A percentile compares a stretch with the other conserved stretches of the same genome.
These are phyloP conservation scores for Apaloderma vittatum DNA, from an alignment of 2,113 vertebrate species.

Conservation along the genomic window DNA sequence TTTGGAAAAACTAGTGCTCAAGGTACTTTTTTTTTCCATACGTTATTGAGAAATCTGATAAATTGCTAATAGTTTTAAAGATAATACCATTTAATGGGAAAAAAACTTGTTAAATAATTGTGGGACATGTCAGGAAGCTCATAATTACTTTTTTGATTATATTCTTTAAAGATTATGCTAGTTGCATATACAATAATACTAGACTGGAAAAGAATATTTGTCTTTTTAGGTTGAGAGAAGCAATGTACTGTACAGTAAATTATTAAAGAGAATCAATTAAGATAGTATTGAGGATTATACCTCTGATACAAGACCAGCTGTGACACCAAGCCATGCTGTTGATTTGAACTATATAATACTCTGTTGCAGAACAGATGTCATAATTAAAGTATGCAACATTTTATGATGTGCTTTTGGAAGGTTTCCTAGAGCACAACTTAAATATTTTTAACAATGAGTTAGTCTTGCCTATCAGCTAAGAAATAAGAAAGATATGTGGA, in stretches of 20 bases:
- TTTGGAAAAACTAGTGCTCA: background rate
- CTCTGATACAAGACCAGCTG: background rate
- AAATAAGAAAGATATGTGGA: background rate
- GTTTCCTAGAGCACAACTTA: conserved; percentile 7
- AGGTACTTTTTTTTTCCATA: background rate
- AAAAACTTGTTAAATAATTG: background rate
- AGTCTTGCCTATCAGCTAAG: background rate
- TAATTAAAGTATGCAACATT: background rate
- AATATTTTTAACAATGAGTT: background rate
- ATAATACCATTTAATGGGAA: background rate
- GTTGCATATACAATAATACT: background rate
- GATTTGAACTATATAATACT: background rate
- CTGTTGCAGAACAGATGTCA: conserved; percentile 15
- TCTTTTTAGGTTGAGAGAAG: background rate
- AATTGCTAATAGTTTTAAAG: background rate
- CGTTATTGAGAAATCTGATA: background rate
- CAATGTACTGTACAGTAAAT: background rate
- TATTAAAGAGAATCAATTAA: background rate
- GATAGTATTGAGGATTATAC: background rate
- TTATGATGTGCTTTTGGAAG: conserved; percentile 11
- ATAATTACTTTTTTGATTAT: background rate
- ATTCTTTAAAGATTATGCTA: background rate
- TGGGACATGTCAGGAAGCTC: background rate
- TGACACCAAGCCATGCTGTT: background rate
- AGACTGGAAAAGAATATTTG: background rate